Evolutionary conservation across 2,113 vertebrate genomes (phyloP).

Genomic region (Antechinus stuartii): DNA sequence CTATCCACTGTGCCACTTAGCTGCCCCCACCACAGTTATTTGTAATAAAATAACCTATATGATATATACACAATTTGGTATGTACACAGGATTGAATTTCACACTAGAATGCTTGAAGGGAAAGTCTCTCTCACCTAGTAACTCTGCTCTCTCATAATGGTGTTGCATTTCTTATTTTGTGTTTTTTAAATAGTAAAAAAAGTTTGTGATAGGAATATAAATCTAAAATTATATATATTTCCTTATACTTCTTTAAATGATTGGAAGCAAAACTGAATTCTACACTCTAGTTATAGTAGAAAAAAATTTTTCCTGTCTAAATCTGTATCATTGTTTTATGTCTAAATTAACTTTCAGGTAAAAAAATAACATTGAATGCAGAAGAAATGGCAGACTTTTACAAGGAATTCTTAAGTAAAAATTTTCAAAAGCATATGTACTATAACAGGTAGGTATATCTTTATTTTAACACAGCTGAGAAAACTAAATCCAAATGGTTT

Average conservation of each 20-base stretch:
- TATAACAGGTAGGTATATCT: conserved; percentile 93
- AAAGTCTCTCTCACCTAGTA: not conserved
- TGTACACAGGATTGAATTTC: not conserved
- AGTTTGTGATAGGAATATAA: not conserved
- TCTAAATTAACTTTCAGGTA: conserved; percentile 85
- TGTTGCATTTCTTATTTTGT: not conserved
- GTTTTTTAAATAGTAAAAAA: not conserved
- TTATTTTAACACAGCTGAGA: conserved; percentile 3
- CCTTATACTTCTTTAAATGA: not conserved
- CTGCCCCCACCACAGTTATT: not conserved
- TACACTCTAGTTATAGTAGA: not conserved
- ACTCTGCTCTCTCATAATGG: not conserved
- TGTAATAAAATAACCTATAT: not conserved
- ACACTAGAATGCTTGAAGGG: not conserved
- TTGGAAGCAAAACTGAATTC: not conserved
- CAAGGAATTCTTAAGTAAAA: conserved; percentile 93
- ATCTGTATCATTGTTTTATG: not conserved
- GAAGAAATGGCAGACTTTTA: conserved; percentile 98
- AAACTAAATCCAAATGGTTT: too few species aligned
- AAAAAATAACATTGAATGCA: conserved; percentile 85
- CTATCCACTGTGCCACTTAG: too few species aligned
- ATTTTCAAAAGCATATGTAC: conserved; percentile 88
- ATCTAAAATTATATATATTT: not conserved
- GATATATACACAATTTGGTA: not conserved
- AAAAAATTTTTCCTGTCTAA: not conserved